A percentile compares a stretch with the other conserved stretches of the same genome.
Evolutionary conservation across 2,797 vertebrate genomes (phyloP).

Genomic region (Odontamblyopus rebecca): DNA sequence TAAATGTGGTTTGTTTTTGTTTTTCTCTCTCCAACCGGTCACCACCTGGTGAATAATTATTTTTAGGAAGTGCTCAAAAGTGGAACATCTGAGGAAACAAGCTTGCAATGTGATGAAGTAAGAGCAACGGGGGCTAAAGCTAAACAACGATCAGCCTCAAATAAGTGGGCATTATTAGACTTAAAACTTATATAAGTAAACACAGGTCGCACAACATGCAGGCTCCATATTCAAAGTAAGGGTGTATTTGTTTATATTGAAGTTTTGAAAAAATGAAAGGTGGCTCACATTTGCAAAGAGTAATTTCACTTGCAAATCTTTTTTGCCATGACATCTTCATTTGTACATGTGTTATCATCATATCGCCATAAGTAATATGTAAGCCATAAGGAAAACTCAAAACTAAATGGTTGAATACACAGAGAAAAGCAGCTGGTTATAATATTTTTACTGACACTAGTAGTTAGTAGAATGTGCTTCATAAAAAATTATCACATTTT

Average conservation of each 20-base stretch:
- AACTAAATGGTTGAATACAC: neutral
- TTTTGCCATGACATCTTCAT: neutral
- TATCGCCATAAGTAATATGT: no score
- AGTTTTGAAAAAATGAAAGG: neutral
- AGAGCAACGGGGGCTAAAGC: neutral
- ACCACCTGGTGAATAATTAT: slow-evolving; percentile 12
- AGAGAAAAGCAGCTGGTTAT: no score
- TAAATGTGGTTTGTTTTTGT: slow-evolving; percentile 14
- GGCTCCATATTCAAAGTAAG: neutral
- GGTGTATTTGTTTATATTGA: neutral
- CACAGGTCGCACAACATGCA: neutral
- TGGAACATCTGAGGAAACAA: neutral
- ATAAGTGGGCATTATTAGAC: neutral
- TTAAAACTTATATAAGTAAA: neutral
- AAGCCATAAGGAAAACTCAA: neutral
- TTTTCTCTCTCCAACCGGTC: slow-evolving; percentile 10
- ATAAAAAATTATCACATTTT: neutral
- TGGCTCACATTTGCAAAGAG: neutral
- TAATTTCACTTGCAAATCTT: neutral
- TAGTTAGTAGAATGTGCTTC: neutral
- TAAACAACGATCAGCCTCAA: neutral
- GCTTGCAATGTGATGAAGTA: neutral
- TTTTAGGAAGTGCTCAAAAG: slow-evolving; percentile 22
- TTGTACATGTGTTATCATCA: neutral
- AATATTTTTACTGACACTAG: neutral